Evolutionary conservation across 2,888 invertebrate genomes (phyloP).

Genomic region (Siphonodentalium dalli): DNA sequence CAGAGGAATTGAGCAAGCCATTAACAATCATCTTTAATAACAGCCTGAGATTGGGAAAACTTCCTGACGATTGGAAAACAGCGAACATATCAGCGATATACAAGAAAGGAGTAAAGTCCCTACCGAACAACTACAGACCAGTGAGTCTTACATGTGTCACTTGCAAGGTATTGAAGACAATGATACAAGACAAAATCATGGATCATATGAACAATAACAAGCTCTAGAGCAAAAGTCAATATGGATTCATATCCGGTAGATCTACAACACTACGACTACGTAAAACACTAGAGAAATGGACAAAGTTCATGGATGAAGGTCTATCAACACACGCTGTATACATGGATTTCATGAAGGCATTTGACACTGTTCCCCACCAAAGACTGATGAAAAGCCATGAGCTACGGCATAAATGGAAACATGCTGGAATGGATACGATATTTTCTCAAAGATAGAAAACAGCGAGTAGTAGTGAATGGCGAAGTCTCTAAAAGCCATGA

Average conservation of each 20-base stretch:
- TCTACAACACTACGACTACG: too few relatives aligned
- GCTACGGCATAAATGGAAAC: too few relatives aligned
- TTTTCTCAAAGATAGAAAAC: too few relatives aligned
- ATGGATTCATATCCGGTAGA: conserved; percentile 8
- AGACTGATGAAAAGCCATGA: too few relatives aligned
- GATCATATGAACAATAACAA: conserved; percentile 4
- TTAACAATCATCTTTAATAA: conserved; percentile 1
- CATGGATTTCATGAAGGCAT: too few relatives aligned
- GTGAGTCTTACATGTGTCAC: conserved; percentile 7
- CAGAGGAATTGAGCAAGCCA: background rate
- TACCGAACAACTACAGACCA: conserved; percentile 2
- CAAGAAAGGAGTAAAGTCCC: background rate
- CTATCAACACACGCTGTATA: too few relatives aligned
- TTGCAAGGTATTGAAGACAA: conserved; percentile 3
- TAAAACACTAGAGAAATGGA: too few relatives aligned
- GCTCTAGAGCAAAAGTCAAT: background rate
- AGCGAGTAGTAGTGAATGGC: too few relatives aligned
- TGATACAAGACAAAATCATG: background rate
- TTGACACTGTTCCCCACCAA: too few relatives aligned
- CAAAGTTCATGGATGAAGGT: too few relatives aligned
- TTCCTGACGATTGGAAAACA: conserved; percentile 6
- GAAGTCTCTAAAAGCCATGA: too few relatives aligned
- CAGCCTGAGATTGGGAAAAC: background rate
- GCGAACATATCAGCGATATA: conserved; percentile 1
- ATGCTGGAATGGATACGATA: too few relatives aligned